Conservation (phyloP, 2,888 invertebrate species). For the Epinotia nisella region DNA sequence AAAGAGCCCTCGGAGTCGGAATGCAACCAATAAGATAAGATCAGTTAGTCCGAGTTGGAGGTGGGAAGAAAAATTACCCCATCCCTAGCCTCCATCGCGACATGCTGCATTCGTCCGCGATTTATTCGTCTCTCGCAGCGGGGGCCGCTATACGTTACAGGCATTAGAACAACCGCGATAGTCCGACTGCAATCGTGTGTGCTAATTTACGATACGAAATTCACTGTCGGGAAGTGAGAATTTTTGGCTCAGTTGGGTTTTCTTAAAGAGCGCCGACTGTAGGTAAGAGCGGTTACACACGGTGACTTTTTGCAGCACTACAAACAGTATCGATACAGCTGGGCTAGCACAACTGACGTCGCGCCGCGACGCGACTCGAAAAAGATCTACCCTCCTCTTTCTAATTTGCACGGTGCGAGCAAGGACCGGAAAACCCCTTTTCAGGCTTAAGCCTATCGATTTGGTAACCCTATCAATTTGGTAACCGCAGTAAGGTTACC, state of each 20-base stretch:
- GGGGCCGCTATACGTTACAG: slow-evolving; percentile 58
- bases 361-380: too few relatives aligned
- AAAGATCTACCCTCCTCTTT: too few relatives aligned
- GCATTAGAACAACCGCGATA: slow-evolving; percentile 58
- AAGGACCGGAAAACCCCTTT: too few relatives aligned
- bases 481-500: too few relatives aligned
- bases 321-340: too few relatives aligned
- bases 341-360: too few relatives aligned
- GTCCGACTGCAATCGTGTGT: slow-evolving; percentile 45
- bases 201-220: slow-evolving; percentile 48
- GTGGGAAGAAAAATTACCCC: not conserved
- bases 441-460: too few relatives aligned
- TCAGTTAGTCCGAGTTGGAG: not conserved
- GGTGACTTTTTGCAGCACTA: too few relatives aligned
- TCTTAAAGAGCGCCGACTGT: not conserved
- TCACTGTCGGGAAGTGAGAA: slow-evolving; percentile 17
- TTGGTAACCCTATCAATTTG: too few relatives aligned
- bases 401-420: too few relatives aligned
- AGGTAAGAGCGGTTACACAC: not conserved
- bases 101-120: slow-evolving; percentile 60
- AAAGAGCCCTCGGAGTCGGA: too few relatives aligned
- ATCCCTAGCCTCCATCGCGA: slow-evolving; percentile 24
- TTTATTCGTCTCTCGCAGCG: slow-evolving; percentile 76
- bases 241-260: slow-evolving; percentile 12
- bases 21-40: too few relatives aligned